A percentile compares a stretch with the other conserved stretches of the same genome.
These are phyloP conservation scores for Phyllostomus hastatus DNA, from an alignment of 2,113 vertebrate genomes.

Conservation along the genomic window DNA sequence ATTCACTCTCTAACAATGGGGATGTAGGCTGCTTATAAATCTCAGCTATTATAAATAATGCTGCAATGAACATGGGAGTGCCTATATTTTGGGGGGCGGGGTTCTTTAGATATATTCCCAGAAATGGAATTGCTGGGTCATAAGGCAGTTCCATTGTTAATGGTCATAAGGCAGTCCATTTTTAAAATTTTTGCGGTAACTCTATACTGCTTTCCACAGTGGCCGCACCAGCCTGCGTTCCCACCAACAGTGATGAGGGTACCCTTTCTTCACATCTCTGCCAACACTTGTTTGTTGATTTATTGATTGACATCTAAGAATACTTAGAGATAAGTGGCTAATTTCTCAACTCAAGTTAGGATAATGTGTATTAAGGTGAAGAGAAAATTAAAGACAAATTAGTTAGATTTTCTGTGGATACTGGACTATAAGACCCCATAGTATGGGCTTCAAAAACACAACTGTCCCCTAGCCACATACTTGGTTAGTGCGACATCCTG, in stretches of 20 bases:
- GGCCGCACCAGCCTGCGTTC: neutral
- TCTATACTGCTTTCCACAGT: neutral
- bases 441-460: neutral
- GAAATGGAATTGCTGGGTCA: neutral
- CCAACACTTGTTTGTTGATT: neutral
- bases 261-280: neutral
- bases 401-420: neutral
- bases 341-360: slow-evolving; percentile 46
- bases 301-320: neutral
- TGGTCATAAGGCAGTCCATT: neutral
- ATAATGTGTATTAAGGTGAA: slow-evolving; percentile 33
- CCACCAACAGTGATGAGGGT: neutral
- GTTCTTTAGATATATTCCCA: neutral
- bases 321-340: neutral
- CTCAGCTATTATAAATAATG: neutral
- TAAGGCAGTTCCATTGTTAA: neutral
- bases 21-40: neutral
- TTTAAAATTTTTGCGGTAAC: neutral
- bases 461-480: no score
- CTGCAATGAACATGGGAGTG: neutral
- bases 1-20: neutral
- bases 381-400: slow-evolving; percentile 39
- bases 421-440: neutral
- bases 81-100: neutral
- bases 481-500: no score